Base-by-base conservation (phyloP, 2,888 invertebrate species). In the Chloroclysta siterata region DNA sequence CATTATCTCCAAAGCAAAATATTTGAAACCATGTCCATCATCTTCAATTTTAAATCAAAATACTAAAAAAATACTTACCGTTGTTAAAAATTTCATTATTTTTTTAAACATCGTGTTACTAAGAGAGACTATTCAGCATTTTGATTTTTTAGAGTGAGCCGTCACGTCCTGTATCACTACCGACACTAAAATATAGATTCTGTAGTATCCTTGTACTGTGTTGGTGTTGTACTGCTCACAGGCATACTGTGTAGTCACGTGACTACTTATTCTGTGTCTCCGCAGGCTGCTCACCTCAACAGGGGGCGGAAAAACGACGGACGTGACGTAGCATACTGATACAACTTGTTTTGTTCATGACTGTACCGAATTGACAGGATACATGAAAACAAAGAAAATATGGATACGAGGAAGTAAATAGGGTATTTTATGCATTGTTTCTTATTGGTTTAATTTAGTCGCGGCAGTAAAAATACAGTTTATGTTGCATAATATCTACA, bases 321-420 rank as follows among this genome's bases (percentile, higher is more conserved):
- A 77, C 83, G 83, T 83, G 83, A 80, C 80, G 70, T 54, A 65
- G 83, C 83, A 83, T 83, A 79, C 77, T 80, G 80, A 83, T 82
- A 77, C 72, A 68, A 70, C 72, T 72, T 75, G 76, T 75, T 65
- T 66, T 62, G 59, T 47, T 50, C 22, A 53, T 46, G 39, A 59
- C 29, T 53, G 41, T 11, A 36, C 36, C 28, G 42, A 44, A 61
- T 57, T 51, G 56, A 55, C 55, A 55, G 61, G 61, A 36, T 14
- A 55, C 41, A 58, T 51, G 51, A 33, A 46, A 46, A 51, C 28
- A 41, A 55, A 55, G 51, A 52, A 61, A 51, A 50, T 48, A 60
- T 60, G 39, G 33, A 3, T n/a, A 53, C 22, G 28, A 44, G 39
- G 33, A 15, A 51, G 50, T 61, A 52, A 56, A 61, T 55, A 55